phyloP scores from a whole-genome alignment of 2,797 vertebrate genomes.

The Margarornis squamiger region DNA sequence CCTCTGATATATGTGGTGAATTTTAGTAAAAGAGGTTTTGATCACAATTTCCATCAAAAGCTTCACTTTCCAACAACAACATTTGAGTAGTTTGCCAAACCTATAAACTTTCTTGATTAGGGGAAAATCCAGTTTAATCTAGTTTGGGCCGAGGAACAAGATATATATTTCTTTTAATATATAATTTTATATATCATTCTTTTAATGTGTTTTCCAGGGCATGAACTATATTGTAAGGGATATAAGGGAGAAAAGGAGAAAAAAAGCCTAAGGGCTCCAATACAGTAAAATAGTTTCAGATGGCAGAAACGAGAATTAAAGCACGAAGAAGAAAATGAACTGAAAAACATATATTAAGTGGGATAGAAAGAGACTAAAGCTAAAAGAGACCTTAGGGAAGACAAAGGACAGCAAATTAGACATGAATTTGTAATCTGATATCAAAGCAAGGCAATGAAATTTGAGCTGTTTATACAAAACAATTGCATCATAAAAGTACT shows the following conservation, averaged over 20 bases:
- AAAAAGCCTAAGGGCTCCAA: not conserved
- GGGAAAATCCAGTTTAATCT: not conserved
- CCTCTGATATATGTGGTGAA: not conserved
- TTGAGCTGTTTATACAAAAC: not conserved
- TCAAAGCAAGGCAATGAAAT: not conserved
- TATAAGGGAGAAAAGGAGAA: not conserved
- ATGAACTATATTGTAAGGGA: not conserved
- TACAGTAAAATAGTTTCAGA: not conserved
- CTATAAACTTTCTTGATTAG: not conserved
- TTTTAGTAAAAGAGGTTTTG: not conserved
- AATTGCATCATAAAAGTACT: not conserved
- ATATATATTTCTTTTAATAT: not conserved
- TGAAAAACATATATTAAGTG: not conserved
- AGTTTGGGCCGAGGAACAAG: not conserved
- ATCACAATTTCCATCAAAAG: not conserved
- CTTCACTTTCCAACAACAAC: not conserved
- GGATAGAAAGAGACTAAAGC: not conserved
- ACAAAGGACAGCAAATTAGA: conserved; percentile 28
- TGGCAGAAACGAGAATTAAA: conserved; percentile 8
- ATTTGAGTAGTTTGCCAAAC: not conserved
- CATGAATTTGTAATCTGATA: not conserved
- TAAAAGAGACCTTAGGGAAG: conserved; percentile 25
- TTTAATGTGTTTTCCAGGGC: not conserved
- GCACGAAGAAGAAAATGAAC: conserved; percentile 13
- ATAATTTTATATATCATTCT: not conserved